Conservation (phyloP, 1,140 invertebrate genomes). For the Caerostris darwini region DNA sequence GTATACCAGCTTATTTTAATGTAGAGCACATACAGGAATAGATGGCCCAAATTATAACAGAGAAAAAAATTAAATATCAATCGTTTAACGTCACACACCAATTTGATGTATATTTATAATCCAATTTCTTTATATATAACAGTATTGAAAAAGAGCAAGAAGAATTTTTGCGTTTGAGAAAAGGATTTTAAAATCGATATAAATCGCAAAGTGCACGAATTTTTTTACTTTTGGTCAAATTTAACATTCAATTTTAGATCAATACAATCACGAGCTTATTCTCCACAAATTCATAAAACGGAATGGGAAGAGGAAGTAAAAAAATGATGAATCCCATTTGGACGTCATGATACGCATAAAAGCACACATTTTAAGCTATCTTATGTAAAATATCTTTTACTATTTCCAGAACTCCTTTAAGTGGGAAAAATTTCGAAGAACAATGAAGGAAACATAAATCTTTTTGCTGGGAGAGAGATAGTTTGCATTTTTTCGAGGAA, state of each 20-base stretch:
- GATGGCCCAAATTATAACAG: too few relatives aligned
- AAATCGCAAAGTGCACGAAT: too few relatives aligned
- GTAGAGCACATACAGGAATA: too few relatives aligned
- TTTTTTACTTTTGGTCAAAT: neutral
- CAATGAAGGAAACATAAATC: conserved; percentile 42
- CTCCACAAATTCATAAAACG: neutral
- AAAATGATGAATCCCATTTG: neutral
- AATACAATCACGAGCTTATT: neutral
- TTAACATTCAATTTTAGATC: neutral
- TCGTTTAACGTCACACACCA: too few relatives aligned
- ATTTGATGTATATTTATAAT: too few relatives aligned
- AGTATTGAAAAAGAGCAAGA: too few relatives aligned
- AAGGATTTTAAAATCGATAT: too few relatives aligned
- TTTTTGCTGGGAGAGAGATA: neutral
- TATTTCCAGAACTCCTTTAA: neutral
- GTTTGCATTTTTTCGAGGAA: conserved; percentile 36
- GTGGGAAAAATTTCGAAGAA: neutral
- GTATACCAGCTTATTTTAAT: too few relatives aligned
- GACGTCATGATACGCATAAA: neutral
- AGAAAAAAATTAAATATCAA: too few relatives aligned
- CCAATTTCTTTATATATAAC: too few relatives aligned
- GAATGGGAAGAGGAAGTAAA: neutral
- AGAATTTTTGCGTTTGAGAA: too few relatives aligned
- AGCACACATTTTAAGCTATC: neutral
- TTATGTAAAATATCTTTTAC: conserved; percentile 27